These are phyloP conservation scores for Cerastis rubricosa DNA, from an alignment of 2,888 invertebrate species.

Conservation along the genomic window DNA sequence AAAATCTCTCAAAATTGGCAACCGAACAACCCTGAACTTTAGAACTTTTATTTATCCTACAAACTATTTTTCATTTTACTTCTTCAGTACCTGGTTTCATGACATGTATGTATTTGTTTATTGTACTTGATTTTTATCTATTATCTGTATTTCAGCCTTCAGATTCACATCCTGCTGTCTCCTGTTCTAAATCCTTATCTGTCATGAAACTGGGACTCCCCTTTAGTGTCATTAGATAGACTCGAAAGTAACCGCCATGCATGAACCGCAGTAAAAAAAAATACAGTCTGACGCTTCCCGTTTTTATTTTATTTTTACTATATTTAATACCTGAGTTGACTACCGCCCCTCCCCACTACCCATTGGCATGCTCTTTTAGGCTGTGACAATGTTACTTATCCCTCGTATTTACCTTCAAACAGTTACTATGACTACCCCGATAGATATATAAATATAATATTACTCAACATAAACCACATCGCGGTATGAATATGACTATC, in stretches of 20 bases:
- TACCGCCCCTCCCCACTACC: conserved; percentile 76
- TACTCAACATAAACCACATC: conserved; percentile 86
- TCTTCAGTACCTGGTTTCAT: conserved; percentile 84
- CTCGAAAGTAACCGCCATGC: conserved; percentile 79
- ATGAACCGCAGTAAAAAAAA: conserved; percentile 80
- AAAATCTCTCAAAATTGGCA: conserved; percentile 73
- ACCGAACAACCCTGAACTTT: conserved; percentile 84
- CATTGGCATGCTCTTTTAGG: conserved; percentile 89
- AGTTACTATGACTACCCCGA: conserved; percentile 88
- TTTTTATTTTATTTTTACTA: conserved; percentile 68
- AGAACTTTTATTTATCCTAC: conserved; percentile 80
- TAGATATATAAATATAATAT: conserved; percentile 69
- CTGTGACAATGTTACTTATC: conserved; percentile 90
- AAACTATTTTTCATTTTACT: conserved; percentile 77
- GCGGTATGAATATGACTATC: conserved; percentile 89
- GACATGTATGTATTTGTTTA: conserved; percentile 76
- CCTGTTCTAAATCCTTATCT: conserved; percentile 67
- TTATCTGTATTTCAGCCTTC: conserved; percentile 65
- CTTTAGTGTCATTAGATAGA: conserved; percentile 77
- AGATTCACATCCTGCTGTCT: conserved; percentile 60
- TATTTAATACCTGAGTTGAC: conserved; percentile 80
- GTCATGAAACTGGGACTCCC: conserved; percentile 83
- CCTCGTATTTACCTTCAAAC: conserved; percentile 87
- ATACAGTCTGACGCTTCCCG: conserved; percentile 87
- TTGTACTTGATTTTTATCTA: conserved; percentile 59